A percentile compares a stretch with the other conserved stretches of the same genome.
Evolutionary conservation across 2,888 invertebrate species (phyloP).

Genomic region (Thysanoteuthis rhombus): DNA sequence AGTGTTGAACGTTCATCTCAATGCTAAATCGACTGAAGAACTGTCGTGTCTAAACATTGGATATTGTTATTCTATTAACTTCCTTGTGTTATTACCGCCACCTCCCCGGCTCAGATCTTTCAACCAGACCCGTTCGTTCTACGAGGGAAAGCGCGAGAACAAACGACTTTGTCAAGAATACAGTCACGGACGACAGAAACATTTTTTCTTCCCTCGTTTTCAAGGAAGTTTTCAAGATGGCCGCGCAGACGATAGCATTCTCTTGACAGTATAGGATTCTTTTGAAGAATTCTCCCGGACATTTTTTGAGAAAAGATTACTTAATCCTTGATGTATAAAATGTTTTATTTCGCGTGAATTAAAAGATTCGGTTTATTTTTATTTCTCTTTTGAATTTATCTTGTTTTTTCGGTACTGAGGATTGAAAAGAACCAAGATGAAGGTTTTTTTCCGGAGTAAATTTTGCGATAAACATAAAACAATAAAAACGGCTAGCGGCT

Average conservation of each 20-base stretch:
- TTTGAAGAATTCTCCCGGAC: background rate
- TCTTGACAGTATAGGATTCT: background rate
- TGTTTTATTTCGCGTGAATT: background rate
- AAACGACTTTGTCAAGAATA: background rate
- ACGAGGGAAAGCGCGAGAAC: background rate
- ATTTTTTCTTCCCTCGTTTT: background rate
- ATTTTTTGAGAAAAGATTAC: background rate
- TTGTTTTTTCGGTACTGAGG: background rate
- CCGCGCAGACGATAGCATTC: background rate
- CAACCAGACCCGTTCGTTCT: background rate
- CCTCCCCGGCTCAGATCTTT: background rate
- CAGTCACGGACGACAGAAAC: background rate
- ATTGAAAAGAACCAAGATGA: background rate
- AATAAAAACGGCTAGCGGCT: background rate
- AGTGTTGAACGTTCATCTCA: background rate
- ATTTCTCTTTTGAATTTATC: background rate
- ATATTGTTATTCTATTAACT: constrained; percentile 25
- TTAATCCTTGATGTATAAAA: background rate
- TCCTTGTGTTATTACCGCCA: background rate
- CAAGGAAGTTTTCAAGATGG: background rate
- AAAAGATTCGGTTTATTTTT: background rate
- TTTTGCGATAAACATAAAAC: background rate
- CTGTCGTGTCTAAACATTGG: constrained; percentile 20
- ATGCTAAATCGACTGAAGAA: background rate
- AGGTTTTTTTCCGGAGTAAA: background rate